Base-by-base conservation (phyloP, 2,888 invertebrate species). In the Drosophila kuntzei region DNA sequence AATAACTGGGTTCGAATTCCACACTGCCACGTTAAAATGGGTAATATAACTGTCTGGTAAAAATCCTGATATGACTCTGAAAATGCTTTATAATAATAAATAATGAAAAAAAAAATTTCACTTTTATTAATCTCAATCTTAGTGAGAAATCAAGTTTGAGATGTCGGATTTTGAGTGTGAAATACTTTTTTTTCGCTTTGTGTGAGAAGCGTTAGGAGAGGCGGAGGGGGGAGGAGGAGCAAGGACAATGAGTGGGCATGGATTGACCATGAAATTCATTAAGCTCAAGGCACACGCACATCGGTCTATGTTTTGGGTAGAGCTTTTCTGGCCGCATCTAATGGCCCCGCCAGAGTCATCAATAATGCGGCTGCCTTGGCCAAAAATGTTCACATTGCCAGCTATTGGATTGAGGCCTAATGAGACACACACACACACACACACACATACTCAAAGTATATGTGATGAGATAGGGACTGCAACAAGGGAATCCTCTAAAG, bases 181-280 rank as follows among this genome's bases (percentile, higher is more conserved):
- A 11, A 9, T 11, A 11, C 7, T 34, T 2, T n/a, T n/a, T n/a
- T 34, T 34, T 34, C 2, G n/a, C n/a, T 6, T 0, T n/a, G 12
- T n/a, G 34, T 34, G 3, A 20, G 11, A 11, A 20, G 3, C 4
- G 34, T 3, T n/a, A n/a, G 9, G 3, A 16, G 3, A 25, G 7
- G 37, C 2, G 11, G 3, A 4, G 1, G 12, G 0, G 12, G 4
- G 29, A 2, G 29, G 29, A 8, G 27, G 27, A 0, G 1, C 37
- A 46, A 25, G 12, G 34, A n/a, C 16, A 11, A 11, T 32, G 14
- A 8, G 34, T 16, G 37, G 44, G 18, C 50, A 37, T 47, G 43
- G 20, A 37, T 46, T 64, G 79, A 58, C 71, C 80, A 79, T 76
- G 76, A 77, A 79, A 77, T 77, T 77, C 77, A 77, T 77, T 79